phyloP scores from a whole-genome alignment of 2,888 invertebrate species.

The Chalcosyrphus nemorum region DNA sequence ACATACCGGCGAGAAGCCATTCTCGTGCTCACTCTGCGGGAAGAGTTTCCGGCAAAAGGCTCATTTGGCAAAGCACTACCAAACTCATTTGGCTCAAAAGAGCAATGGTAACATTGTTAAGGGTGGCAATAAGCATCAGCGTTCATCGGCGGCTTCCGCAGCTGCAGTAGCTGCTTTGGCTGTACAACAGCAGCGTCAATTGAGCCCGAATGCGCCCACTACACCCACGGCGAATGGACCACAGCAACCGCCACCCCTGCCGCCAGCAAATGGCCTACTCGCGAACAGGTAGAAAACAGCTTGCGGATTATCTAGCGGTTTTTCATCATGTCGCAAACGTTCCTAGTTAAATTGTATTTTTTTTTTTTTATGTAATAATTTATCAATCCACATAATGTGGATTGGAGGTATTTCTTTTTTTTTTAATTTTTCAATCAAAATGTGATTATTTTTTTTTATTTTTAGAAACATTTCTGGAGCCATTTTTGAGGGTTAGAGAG shows the following conservation, averaged over 20 bases:
- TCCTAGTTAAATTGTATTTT: conserved; percentile 72
- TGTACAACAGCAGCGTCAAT: conserved; percentile 76
- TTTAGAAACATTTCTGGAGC: neutral
- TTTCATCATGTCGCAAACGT: conserved; percentile 61
- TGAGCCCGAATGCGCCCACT: conserved; percentile 74
- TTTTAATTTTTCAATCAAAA: conserved; percentile 40
- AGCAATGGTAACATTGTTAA: conserved; percentile 85
- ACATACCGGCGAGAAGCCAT: conserved; percentile 99
- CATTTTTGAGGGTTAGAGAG: neutral
- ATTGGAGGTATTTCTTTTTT: conserved; percentile 10
- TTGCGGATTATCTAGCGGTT: neutral
- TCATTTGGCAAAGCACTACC: conserved; percentile 95
- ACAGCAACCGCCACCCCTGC: conserved; percentile 76
- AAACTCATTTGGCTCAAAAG: conserved; percentile 95
- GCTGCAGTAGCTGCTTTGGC: conserved; percentile 64
- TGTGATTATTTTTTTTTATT: conserved; percentile 52
- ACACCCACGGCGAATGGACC: conserved; percentile 70
- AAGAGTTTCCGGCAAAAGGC: conserved; percentile 96
- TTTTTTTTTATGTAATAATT: neutral
- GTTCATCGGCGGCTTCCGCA: conserved; percentile 56
- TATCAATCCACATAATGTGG: conserved; percentile 3
- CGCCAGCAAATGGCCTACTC: conserved; percentile 80
- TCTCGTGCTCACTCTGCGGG: conserved; percentile 96
- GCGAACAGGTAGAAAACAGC: conserved; percentile 79
- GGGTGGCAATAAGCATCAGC: conserved; percentile 80